A percentile compares a stretch with the other conserved stretches of the same genome.
Evolutionary conservation across 2,113 vertebrate species (phyloP).

Genomic region (Nyctereutes procyonoides): DNA sequence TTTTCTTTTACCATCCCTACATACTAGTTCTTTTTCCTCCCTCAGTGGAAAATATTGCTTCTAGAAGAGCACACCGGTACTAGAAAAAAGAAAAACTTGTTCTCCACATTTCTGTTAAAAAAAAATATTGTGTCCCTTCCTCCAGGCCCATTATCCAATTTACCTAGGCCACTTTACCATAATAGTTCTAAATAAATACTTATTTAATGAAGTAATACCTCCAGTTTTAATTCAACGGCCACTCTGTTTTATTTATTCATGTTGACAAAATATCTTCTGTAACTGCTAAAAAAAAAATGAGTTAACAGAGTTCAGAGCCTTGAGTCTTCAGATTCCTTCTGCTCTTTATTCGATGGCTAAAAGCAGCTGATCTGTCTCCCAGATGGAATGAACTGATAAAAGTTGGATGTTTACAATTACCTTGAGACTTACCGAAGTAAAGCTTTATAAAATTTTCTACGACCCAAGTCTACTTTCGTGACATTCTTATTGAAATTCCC

Average conservation of each 20-base stretch:
- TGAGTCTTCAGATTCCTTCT: conserved; percentile 1
- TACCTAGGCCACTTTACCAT: not conserved
- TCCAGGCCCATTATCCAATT: not conserved
- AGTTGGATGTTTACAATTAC: conserved; percentile 7
- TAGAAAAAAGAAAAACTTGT: not conserved
- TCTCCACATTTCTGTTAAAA: not conserved
- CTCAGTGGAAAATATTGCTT: conserved; percentile 1
- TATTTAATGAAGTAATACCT: not conserved
- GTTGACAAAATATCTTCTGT: conserved; percentile 30
- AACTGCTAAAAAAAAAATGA: not conserved
- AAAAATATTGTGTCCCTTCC: not conserved
- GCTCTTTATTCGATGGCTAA: not conserved
- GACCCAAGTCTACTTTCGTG: not conserved
- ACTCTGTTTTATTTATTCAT: conserved; percentile 50
- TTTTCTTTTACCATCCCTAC: not conserved
- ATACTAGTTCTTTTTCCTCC: not conserved
- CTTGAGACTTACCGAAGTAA: conserved; percentile 33
- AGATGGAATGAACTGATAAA: not conserved
- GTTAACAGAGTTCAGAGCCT: not conserved
- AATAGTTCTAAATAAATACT: not conserved
- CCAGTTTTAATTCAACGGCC: conserved; percentile 1
- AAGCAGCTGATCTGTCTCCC: not conserved
- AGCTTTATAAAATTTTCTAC: conserved; percentile 26
- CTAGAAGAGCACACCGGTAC: not conserved
- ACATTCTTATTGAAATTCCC: conserved; percentile 41